Conservation (phyloP, 2,888 invertebrate species). For the Lampropteryx suffumata region DNA sequence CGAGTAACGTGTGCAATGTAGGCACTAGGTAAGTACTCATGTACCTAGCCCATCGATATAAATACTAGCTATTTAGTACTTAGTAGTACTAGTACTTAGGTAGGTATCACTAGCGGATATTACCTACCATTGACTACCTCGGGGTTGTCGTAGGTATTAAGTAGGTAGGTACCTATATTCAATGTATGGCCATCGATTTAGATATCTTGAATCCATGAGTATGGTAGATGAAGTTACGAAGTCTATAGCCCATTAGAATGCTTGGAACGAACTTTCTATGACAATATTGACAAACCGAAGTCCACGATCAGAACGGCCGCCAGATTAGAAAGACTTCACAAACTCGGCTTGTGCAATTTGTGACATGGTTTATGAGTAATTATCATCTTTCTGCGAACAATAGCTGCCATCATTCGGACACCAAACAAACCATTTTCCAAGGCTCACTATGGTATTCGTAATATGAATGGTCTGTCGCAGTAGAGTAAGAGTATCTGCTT, state of each 20-base stretch:
- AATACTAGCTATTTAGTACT: no score
- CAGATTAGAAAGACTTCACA: slow-evolving; percentile 6
- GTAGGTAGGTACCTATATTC: no score
- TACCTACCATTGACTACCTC: no score
- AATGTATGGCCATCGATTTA: no score
- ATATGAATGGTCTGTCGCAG: slow-evolving; percentile 40
- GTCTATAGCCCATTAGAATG: no score
- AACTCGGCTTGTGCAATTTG: slow-evolving; percentile 10
- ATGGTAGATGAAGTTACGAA: no score
- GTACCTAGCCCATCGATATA: no score
- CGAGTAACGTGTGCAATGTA: no score
- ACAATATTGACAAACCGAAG: slow-evolving; percentile 22
- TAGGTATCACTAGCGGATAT: no score
- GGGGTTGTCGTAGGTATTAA: no score
- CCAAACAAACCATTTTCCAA: slow-evolving; percentile 38
- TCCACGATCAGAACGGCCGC: slow-evolving; percentile 4
- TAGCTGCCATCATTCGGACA: slow-evolving; percentile 35
- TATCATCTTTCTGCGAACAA: slow-evolving; percentile 32
- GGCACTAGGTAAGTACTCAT: no score
- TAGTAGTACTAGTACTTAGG: background rate
- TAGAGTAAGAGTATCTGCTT: background rate
- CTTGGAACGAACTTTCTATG: slow-evolving; percentile 26
- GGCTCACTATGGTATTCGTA: slow-evolving; percentile 34
- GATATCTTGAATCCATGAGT: no score
- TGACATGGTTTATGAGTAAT: slow-evolving; percentile 35